Conservation (phyloP, 2,888 invertebrate genomes). For the Nycteola revayana region DNA sequence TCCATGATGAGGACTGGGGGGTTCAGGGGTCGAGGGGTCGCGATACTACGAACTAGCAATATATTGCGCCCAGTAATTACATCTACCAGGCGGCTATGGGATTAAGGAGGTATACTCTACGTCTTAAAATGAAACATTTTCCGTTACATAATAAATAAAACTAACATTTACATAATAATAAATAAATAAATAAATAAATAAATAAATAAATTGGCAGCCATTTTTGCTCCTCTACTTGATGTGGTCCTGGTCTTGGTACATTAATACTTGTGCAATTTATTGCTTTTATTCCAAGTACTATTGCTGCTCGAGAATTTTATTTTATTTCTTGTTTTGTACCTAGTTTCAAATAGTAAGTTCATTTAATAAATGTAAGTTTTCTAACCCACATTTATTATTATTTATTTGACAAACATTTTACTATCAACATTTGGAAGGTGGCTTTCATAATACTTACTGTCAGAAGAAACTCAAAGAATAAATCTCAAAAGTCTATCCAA, state of each 20-base stretch:
- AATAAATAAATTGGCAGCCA: conserved; percentile 50
- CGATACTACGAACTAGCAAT: conserved; percentile 50
- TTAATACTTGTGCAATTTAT: conserved; percentile 36
- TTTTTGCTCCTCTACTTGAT: conserved; percentile 47
- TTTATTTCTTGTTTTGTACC: too few relatives aligned
- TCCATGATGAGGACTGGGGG: conserved; percentile 62
- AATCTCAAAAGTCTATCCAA: too few relatives aligned
- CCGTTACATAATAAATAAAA: conserved; percentile 53
- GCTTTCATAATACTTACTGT: too few relatives aligned
- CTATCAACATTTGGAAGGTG: too few relatives aligned
- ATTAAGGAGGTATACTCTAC: conserved; percentile 66
- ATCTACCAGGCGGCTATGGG: conserved; percentile 60
- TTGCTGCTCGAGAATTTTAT: too few relatives aligned
- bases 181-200: too few relatives aligned
- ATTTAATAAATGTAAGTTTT: too few relatives aligned
- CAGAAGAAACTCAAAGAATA: too few relatives aligned
- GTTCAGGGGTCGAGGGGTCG: conserved; percentile 36
- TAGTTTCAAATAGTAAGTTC: too few relatives aligned
- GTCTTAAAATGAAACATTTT: conserved; percentile 72
- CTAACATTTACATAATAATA: too few relatives aligned
- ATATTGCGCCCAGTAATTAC: conserved; percentile 73
- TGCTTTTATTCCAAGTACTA: conserved; percentile 12
- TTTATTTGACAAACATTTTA: too few relatives aligned
- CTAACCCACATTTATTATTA: too few relatives aligned
- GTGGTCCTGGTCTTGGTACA: conserved; percentile 37